Percentiles rank a stretch among this genome's conserved stretches.
These are phyloP conservation scores for Sinocyclocheilus anshuiensis DNA, from an alignment of 2,113 vertebrate species.

Conservation along the genomic window DNA sequence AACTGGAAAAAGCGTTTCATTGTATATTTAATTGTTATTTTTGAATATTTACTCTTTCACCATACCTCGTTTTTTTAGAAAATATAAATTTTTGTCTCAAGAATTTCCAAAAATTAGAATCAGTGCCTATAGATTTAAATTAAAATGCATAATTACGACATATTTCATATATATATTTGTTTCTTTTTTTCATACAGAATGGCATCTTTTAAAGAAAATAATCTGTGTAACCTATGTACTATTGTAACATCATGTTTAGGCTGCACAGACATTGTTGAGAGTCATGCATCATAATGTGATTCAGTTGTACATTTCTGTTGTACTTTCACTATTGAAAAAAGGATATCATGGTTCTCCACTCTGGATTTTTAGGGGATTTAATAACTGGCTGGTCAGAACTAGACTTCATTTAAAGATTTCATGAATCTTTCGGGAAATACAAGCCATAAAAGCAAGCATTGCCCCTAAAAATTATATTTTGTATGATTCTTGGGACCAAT, in stretches of 20 bases:
- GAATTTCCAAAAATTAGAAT: constrained; percentile 16
- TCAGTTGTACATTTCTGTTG: constrained; percentile 25
- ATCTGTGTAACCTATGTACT: background rate
- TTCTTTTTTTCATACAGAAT: background rate
- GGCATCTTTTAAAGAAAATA: constrained; percentile 14
- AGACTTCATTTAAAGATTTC: background rate
- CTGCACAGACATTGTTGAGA: background rate
- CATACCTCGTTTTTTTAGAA: constrained; percentile 52
- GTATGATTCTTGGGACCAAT: background rate
- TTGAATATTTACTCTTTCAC: constrained; percentile 52
- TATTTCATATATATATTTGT: background rate
- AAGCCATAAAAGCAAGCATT: constrained; percentile 35
- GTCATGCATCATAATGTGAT: background rate
- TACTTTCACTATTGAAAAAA: background rate
- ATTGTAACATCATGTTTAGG: background rate
- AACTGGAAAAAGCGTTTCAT: constrained; percentile 60
- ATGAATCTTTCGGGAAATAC: constrained; percentile 24
- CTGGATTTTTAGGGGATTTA: background rate
- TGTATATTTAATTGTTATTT: constrained; percentile 67
- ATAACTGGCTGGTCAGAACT: background rate
- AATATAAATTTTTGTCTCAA: constrained; percentile 60
- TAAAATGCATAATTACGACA: background rate
- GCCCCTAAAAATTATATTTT: constrained; percentile 2
- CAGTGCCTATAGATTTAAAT: background rate
- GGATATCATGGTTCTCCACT: background rate